Evolutionary conservation across 2,797 vertebrate genomes (phyloP), one percentile per base, ranked within the genome.

Genomic region (Acanthurus tractus): DNA sequence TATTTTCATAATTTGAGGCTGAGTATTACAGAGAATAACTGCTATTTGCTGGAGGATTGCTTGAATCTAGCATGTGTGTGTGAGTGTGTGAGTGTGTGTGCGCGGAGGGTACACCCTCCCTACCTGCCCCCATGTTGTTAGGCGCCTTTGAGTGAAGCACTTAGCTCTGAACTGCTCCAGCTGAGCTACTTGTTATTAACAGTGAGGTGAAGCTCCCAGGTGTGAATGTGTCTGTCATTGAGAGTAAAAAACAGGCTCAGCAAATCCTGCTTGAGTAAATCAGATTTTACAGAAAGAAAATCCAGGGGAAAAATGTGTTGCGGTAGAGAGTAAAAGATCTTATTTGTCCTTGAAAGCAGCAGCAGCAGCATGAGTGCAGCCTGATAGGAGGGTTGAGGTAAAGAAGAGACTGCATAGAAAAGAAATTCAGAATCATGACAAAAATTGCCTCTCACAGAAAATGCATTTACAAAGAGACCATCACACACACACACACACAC

Each of bases 161-260:
- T 79, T 77, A 70, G 45, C 71, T 68, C 58, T 53, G 40, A 68
- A 74, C 34, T 13, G 40, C 58, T 85, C 55, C 78, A 66, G 57
- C 78, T 64, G 67, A 85, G 70, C 72, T 42, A 50, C 67, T 72
- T 68, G 68, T 78, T 69, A 68, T 84, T 64, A 68, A 74, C 75
- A 74, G 64, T 45, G 45, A 72, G 50, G 67, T 77, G 59, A 10
- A 54, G 56, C 55, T 86, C 55, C 76, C 71, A 76, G 70, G 29
- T 29, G 29, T 29, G 29, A 29, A 29, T 29, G 68, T 76, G 48
- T 46, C 63, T 59, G 52, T 79, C 52, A 48, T 6, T 62, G 54
- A 56, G 56, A 57, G 74, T 61, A 55, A 63, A 66, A 64, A 68
- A 65, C 68, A 61, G 40, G 18, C 67, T 63, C 55, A 55, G 56